These are phyloP conservation scores for Premnoplex brunnescens DNA, from an alignment of 2,797 vertebrate species.

Conservation along the genomic window DNA sequence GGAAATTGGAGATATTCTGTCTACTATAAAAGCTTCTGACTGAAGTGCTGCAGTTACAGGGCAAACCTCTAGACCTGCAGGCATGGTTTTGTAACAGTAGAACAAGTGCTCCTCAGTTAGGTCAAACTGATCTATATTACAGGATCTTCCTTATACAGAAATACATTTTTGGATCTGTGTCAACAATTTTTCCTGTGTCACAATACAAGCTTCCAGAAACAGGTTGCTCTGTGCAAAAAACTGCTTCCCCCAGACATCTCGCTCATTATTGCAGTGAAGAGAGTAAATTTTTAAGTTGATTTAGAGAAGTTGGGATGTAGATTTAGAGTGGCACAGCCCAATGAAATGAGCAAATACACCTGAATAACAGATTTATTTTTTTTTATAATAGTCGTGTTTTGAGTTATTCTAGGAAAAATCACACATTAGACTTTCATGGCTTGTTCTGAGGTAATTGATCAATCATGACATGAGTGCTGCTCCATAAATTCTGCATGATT, in stretches of 20 bases:
- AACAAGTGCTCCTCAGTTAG: background rate
- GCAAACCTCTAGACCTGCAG: background rate
- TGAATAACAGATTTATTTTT: rapidly evolving
- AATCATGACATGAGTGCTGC: background rate
- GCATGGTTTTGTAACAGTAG: background rate
- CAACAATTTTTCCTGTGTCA: background rate
- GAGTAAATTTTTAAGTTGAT: background rate
- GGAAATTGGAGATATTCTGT: background rate
- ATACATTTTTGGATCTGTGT: background rate
- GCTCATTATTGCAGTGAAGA: rapidly evolving
- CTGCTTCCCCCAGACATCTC: background rate
- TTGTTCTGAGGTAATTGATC: background rate
- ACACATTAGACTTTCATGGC: background rate
- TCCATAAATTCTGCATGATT: background rate
- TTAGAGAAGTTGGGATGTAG: background rate
- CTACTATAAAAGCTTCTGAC: background rate
- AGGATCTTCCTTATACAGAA: background rate
- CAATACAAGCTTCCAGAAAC: background rate
- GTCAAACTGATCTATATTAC: background rate
- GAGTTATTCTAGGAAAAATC: background rate
- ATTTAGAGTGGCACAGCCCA: background rate
- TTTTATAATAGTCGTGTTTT: background rate
- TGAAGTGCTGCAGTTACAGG: background rate
- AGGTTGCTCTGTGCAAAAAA: background rate
- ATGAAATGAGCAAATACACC: background rate